phyloP scores from a whole-genome alignment of 2,113 vertebrate genomes.

The Upupa epops region DNA sequence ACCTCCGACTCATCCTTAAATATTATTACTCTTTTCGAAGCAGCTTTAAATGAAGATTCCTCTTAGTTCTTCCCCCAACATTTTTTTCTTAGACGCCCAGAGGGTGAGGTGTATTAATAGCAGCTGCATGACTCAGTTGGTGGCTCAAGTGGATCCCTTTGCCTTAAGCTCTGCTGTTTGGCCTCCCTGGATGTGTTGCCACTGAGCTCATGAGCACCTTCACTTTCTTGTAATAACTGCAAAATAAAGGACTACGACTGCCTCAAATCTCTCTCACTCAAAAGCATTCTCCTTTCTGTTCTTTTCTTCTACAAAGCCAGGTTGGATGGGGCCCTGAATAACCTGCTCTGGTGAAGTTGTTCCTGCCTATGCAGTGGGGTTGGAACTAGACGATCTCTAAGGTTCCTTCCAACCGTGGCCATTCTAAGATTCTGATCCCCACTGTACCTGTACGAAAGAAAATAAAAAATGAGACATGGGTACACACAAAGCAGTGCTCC shows the following conservation, averaged over 20 bases:
- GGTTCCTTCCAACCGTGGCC: too few relatives aligned
- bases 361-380: too few relatives aligned
- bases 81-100: conserved; percentile 39
- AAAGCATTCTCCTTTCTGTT: not conserved
- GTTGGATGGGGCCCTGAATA: too few relatives aligned
- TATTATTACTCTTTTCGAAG: not conserved
- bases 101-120: conserved; percentile 61
- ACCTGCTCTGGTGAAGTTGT: too few relatives aligned
- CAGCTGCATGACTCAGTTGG: conserved; percentile 43
- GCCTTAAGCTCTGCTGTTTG: not conserved
- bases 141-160: conserved; percentile 14
- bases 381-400: too few relatives aligned
- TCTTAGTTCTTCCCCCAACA: not conserved
- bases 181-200: not conserved
- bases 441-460: not conserved
- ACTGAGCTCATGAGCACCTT: not conserved
- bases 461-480: not conserved
- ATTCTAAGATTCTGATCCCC: too few relatives aligned
- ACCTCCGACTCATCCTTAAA: not conserved
- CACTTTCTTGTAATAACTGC: not conserved
- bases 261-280: not conserved
- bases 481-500: not conserved
- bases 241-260: not conserved
- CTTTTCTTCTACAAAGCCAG: not conserved
- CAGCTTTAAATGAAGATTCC: conserved; percentile 35